Evolutionary conservation across 2,797 vertebrate species (phyloP).

Genomic region (Chaunax sp.): DNA sequence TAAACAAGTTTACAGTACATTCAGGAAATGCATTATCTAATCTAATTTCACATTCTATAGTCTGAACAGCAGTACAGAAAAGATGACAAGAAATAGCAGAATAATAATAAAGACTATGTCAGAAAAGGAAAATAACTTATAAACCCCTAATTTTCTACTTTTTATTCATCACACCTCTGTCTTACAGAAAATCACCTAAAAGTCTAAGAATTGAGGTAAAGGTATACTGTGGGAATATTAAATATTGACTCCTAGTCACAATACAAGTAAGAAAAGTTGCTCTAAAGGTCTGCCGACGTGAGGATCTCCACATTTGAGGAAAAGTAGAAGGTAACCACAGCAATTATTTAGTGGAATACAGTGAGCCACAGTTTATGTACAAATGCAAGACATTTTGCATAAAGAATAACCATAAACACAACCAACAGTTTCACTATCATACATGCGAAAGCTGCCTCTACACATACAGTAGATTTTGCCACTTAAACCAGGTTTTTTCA

Average conservation of each 20-base stretch:
- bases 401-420: slow-evolving; percentile 10
- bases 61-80: too few species aligned
- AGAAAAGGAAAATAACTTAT: background rate
- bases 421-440: background rate
- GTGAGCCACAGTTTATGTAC: background rate
- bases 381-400: slow-evolving; percentile 2
- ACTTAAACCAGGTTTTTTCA: background rate
- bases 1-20: slow-evolving; percentile 15
- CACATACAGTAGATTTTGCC: slow-evolving; percentile 11
- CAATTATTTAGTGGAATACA: background rate
- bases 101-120: background rate
- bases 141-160: slow-evolving; percentile 14
- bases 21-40: background rate
- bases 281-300: background rate
- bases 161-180: background rate
- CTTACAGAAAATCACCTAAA: background rate
- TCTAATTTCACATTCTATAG: background rate
- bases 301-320: background rate
- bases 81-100: background rate
- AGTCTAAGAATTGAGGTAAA: background rate
- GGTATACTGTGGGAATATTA: background rate
- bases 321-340: too few species aligned
- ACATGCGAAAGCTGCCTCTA: slow-evolving; percentile 14
- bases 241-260: background rate
- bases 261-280: too few species aligned